Evolutionary conservation across 2,113 vertebrate genomes (phyloP).

Genomic region (Balaenoptera acutorostrata): DNA sequence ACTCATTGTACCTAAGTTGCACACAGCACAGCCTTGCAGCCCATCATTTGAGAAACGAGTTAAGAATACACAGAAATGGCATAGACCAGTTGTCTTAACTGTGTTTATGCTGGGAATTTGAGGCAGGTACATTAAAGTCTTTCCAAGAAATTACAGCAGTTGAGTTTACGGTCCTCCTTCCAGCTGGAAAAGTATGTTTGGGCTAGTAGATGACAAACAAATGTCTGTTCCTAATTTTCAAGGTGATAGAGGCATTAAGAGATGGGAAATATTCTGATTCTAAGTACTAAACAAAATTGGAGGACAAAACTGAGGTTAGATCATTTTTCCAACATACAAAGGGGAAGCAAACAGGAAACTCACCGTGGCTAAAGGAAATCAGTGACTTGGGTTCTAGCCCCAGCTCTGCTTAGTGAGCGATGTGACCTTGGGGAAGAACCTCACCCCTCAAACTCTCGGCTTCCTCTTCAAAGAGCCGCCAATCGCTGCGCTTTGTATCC

Average conservation of each 20-base stretch:
- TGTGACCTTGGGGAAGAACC: rapidly evolving
- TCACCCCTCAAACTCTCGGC: too few relatives aligned
- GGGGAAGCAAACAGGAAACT: neutral
- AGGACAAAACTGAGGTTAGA: neutral
- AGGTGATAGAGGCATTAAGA: neutral
- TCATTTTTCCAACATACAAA: neutral
- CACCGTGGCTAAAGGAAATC: neutral
- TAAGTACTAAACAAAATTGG: neutral
- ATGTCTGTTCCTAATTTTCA: neutral
- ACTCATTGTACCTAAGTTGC: neutral
- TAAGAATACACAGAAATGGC: neutral
- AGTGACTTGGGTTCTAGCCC: neutral
- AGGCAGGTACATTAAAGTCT: neutral
- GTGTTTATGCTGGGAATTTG: neutral
- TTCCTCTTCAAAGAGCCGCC: neutral
- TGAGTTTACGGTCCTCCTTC: neutral
- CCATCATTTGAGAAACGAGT: neutral
- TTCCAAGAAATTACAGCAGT: neutral
- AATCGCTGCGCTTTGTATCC: neutral
- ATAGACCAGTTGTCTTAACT: neutral
- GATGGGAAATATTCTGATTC: neutral
- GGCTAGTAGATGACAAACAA: neutral
- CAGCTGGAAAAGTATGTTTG: neutral
- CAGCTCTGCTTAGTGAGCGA: neutral
- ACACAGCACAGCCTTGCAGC: neutral